Evolutionary conservation across 2,797 vertebrate genomes (phyloP), one percentile per base, ranked within the genome.

Genomic region (Eulemur coronatus): DNA sequence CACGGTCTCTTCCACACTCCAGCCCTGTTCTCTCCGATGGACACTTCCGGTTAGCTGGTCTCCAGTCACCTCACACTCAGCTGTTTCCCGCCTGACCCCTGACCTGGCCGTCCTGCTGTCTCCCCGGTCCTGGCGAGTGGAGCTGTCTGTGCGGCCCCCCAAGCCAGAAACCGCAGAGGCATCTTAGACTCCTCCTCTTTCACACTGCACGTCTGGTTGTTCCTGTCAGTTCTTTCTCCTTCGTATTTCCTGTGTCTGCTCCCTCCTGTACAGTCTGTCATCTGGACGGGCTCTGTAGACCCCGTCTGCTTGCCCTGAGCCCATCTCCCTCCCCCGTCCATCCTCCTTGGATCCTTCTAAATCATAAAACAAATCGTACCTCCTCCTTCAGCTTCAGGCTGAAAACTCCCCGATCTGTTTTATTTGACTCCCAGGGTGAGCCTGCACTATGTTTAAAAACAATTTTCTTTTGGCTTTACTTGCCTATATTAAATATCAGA

Each of bases 381-480:
- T 91, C 30, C 30, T 28, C 89, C 55, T 67, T 93, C 72, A 73
- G 63, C 28, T 43, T 48, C 10, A 93, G 41, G 57, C 67, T 86
- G 41, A 73, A 91, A 89, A 69, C 52, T 30, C 73, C 55, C 46
- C 67, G 63, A 46, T 81, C 35, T 48, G 17, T 70, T 89, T 91
- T 78, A 26, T 82, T 92, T 91, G n/a, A 55, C 30, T 91, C 14
- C 50, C 4, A 63, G 26, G 69, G 28, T 91, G 84, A 72, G 55
- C 33, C 82, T 73, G 78, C 28, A 87, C 70, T 48, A 24, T 63
- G 9, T 90, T 91, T 86, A 75, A 91, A 79, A 86, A 24, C 73
- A 63, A 14, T 50, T 90, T 97, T 87, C 75, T 61, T 96, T 72
- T 65, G 81, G 26, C 24, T 89, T 94, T 73, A 75, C 33, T 95